Conservation (phyloP, 2,113 vertebrate species). For the Poeciliopsis occidentalis region DNA sequence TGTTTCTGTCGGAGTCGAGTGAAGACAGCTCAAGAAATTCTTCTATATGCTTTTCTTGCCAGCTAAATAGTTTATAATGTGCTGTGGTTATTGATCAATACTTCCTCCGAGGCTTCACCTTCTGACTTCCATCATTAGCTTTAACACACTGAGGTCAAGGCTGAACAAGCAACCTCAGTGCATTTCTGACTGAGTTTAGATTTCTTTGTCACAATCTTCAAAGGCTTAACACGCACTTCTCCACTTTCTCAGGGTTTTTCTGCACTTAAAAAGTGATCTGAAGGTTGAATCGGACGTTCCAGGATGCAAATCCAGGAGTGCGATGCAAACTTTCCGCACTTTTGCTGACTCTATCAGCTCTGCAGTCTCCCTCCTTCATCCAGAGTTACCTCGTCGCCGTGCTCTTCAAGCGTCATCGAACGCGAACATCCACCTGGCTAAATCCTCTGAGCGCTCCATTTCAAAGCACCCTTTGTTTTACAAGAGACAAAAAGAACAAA, state of each 20-base stretch:
- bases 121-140: neutral
- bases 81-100: neutral
- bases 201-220: neutral
- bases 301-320: slow-evolving; percentile 2
- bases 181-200: neutral
- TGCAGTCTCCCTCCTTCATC: slow-evolving; percentile 9
- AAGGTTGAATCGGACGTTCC: slow-evolving; percentile 1
- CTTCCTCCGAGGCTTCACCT: neutral
- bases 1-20: neutral
- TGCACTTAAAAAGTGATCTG: neutral
- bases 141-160: neutral
- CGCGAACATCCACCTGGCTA: slow-evolving; percentile 5
- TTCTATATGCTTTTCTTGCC: neutral
- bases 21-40: neutral
- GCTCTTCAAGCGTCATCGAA: slow-evolving; percentile 21
- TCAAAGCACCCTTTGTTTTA: slow-evolving; percentile 43
- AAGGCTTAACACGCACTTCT: neutral
- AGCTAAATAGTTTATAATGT: neutral
- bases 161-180: neutral
- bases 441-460: slow-evolving; percentile 34
- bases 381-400: slow-evolving; percentile 13
- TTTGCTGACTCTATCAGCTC: neutral
- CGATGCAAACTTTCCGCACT: slow-evolving; percentile 13
- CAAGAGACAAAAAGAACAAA: neutral
- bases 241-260: neutral